These are phyloP conservation scores for Chelon labrosus DNA, from an alignment of 2,797 vertebrate genomes.

Conservation along the genomic window DNA sequence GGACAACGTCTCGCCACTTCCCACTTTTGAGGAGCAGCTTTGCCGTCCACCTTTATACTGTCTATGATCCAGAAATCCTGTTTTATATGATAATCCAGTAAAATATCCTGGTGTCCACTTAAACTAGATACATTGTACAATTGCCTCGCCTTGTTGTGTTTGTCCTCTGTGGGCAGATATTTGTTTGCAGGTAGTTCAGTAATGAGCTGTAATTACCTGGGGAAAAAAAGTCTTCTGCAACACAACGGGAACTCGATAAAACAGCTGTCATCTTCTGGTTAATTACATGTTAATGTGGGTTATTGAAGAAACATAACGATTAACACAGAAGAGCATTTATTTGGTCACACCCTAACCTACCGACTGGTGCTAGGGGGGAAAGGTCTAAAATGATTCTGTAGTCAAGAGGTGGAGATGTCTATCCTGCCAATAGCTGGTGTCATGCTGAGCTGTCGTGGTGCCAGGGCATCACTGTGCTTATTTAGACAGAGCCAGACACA, in stretches of 20 bases:
- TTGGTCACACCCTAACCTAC: background rate
- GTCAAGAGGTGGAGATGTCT: background rate
- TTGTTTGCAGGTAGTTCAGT: background rate
- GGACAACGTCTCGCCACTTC: no score
- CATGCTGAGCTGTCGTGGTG: conserved; percentile 46
- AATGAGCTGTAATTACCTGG: background rate
- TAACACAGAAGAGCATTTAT: conserved; percentile 1
- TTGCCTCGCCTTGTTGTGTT: background rate
- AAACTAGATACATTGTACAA: background rate
- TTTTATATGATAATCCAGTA: no score
- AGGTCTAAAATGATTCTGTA: conserved; percentile 15
- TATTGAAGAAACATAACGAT: background rate
- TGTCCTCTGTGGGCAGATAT: background rate
- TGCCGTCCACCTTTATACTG: no score
- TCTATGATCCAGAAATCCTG: no score
- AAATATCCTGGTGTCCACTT: background rate
- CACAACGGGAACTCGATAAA: conserved; percentile 1
- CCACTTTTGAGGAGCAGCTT: no score
- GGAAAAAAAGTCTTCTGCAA: background rate
- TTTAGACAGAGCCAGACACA: conserved; percentile 21
- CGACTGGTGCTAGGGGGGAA: background rate
- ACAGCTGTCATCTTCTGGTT: background rate
- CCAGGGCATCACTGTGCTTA: conserved; percentile 35
- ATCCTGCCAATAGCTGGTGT: conserved; percentile 39
- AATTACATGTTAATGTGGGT: background rate